These are phyloP conservation scores for Rhinichthys osculus DNA, from an alignment of 2,797 vertebrate genomes.

Conservation along the genomic window DNA sequence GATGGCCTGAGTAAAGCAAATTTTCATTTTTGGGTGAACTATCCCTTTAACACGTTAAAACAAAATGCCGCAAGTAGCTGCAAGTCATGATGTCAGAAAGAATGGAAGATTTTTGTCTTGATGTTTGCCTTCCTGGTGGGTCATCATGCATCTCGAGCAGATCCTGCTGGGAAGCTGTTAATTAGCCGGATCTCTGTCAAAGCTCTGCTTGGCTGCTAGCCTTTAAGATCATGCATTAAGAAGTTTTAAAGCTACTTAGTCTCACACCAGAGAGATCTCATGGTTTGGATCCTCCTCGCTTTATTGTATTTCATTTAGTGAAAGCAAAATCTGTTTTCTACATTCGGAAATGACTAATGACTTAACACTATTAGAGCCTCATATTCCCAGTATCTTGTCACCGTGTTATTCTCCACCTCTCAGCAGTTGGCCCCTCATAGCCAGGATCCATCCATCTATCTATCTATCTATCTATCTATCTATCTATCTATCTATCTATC, in stretches of 20 bases:
- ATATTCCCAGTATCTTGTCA: not conserved
- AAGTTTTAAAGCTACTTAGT: constrained; percentile 43
- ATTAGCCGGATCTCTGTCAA: constrained; percentile 49
- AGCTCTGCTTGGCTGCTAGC: constrained; percentile 30
- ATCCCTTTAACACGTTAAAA: not conserved
- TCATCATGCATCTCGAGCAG: constrained; percentile 26
- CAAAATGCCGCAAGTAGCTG: not conserved
- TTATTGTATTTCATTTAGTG: constrained; percentile 18
- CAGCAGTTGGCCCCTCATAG: not conserved
- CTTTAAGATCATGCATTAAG: constrained; percentile 49
- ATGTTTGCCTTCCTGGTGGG: constrained; percentile 34
- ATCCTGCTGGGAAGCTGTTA: constrained; percentile 47
- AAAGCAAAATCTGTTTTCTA: constrained; percentile 16
- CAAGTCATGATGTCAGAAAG: not conserved
- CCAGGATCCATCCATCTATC: not conserved
- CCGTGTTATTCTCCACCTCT: not conserved
- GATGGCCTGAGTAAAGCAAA: not conserved
- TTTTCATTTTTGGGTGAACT: not conserved
- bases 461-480: not conserved
- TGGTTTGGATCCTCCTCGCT: not conserved
- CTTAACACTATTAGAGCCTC: not conserved
- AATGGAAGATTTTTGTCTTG: constrained; percentile 4
- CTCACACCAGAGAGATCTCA: constrained; percentile 36
- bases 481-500: too few relatives aligned
- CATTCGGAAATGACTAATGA: not conserved